phyloP scores from a whole-genome alignment of 2,113 vertebrate genomes.

The Cyphomyrus plagiostoma region DNA sequence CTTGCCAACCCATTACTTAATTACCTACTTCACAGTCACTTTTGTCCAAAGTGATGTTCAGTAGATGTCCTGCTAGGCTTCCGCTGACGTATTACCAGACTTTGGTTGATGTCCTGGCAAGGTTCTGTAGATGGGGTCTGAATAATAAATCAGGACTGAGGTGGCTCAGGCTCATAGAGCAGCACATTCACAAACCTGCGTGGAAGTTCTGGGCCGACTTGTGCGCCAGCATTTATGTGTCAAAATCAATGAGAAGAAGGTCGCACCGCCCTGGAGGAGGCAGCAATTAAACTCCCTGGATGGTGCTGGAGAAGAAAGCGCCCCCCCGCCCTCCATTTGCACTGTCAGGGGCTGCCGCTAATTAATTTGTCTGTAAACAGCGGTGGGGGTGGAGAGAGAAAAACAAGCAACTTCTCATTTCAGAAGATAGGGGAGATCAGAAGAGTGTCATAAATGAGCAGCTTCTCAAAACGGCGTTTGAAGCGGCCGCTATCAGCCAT shows the following conservation, averaged over 20 bases:
- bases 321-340: neutral
- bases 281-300: slow-evolving; percentile 22
- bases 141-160: neutral
- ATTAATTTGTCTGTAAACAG: slow-evolving; percentile 31
- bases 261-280: neutral
- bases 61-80: neutral
- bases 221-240: neutral
- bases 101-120: neutral
- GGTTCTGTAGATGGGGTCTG: neutral
- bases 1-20: neutral
- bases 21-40: neutral
- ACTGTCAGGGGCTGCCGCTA: slow-evolving; percentile 1
- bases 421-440: slow-evolving; percentile 30
- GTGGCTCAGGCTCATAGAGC: neutral
- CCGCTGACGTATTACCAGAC: neutral
- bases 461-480: slow-evolving; percentile 23
- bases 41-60: neutral
- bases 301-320: slow-evolving; percentile 14
- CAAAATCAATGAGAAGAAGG: slow-evolving; percentile 17
- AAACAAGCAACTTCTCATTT: slow-evolving; percentile 18
- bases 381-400: slow-evolving; percentile 2
- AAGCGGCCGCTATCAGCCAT: slow-evolving; percentile 18
- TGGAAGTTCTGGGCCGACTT: neutral
- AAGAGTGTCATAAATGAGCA: slow-evolving; percentile 22
- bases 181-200: neutral